Percentiles rank a stretch among this genome's conserved stretches.
Conservation (phyloP, 2,113 vertebrate genomes). For the Chascanopsetta lugubris region DNA sequence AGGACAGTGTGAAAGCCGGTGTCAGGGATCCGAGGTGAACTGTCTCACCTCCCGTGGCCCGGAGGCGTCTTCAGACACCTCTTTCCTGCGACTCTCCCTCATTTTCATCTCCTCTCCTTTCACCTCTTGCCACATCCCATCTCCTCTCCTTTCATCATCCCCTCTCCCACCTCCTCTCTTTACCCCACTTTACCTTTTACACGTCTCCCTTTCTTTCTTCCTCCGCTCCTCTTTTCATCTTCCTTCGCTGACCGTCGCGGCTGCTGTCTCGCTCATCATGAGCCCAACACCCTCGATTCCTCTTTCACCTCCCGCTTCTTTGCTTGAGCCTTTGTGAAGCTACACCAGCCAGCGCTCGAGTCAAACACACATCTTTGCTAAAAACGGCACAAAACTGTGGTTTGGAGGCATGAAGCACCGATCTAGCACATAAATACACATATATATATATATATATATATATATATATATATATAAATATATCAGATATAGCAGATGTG, state of each 20-base stretch:
- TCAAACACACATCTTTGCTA: background rate
- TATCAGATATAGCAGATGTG: no score
- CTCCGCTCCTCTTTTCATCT: slow-evolving; percentile 13
- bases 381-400: background rate
- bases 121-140: background rate
- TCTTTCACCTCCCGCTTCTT: background rate
- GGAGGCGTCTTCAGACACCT: slow-evolving; percentile 10
- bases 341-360: background rate
- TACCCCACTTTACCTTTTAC: slow-evolving; percentile 4
- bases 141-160: slow-evolving; percentile 18
- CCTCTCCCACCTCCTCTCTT: slow-evolving; percentile 1
- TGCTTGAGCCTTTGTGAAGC: background rate
- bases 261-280: background rate
- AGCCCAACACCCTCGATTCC: background rate
- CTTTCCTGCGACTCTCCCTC: slow-evolving; percentile 6
- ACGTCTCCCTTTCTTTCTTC: background rate
- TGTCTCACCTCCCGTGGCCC: slow-evolving; percentile 3
- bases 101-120: background rate
- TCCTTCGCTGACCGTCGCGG: background rate
- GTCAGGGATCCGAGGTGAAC: slow-evolving; percentile 4
- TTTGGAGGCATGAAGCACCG: background rate
- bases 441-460: no score
- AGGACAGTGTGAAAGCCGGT: no score
- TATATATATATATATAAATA: no score
- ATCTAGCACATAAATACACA: no score